Conservation (phyloP, 2,113 vertebrate species). For the Psephotus haematonotus region DNA sequence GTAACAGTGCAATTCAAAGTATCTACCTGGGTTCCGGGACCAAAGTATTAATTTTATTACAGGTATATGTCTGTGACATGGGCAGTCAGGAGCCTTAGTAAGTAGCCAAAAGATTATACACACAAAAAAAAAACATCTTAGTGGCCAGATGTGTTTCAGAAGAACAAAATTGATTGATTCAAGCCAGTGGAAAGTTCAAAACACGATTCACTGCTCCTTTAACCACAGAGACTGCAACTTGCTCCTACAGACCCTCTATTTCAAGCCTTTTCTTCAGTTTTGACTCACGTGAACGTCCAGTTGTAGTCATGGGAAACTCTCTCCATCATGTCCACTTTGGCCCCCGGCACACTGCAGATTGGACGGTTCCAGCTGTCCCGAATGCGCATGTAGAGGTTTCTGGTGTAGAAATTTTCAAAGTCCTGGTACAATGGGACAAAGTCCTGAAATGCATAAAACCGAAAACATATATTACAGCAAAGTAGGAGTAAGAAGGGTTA, state of each 20-base stretch:
- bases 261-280: not conserved
- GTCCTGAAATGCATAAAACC: constrained; percentile 77
- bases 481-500: not conserved
- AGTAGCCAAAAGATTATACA: not conserved
- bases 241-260: not conserved
- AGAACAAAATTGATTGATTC: not conserved
- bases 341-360: constrained; percentile 91
- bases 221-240: not conserved
- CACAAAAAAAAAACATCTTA: not conserved
- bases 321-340: constrained; percentile 90
- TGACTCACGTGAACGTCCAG: constrained; percentile 93
- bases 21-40: not conserved
- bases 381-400: constrained; percentile 96
- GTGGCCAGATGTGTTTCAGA: not conserved
- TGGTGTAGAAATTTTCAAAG: constrained; percentile 97
- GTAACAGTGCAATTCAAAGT: not conserved
- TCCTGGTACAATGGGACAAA: constrained; percentile 97
- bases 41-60: not conserved
- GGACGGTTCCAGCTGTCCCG: constrained; percentile 97
- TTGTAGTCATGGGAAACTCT: constrained; percentile 89
- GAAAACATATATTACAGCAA: not conserved
- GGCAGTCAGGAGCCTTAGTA: not conserved
- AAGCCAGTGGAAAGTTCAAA: not conserved
- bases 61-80: not conserved
- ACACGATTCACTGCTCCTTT: not conserved